Evolutionary conservation across 2,888 invertebrate genomes (phyloP), one percentile per base, ranked within the genome.

Genomic region (Trisateles emortualis): DNA sequence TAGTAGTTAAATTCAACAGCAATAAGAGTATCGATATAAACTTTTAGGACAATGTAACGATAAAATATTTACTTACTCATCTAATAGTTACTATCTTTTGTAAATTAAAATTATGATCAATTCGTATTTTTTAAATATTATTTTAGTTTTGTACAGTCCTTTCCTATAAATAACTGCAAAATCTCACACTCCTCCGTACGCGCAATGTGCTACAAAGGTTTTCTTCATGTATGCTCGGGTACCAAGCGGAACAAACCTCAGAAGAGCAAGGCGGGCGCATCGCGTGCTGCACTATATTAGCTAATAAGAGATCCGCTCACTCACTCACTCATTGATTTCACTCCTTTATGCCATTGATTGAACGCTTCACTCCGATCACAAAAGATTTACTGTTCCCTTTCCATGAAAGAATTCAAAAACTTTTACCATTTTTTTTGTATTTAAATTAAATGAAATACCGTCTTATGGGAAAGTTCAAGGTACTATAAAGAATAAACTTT

Each of bases 211-310:
- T n/a, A n/a, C n/a, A n/a, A n/a, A n/a, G n/a, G n/a, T n/a, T n/a
- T n/a, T n/a, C n/a, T n/a, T n/a, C n/a, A n/a, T n/a, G n/a, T n/a
- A n/a, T n/a, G n/a, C n/a, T n/a, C 22, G 24, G 30, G 52, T 39
- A 8, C 36, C 22, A 60, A 68, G 55, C 32, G 62, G 66, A 67
- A 56, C 35, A 64, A 47, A 59, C 48, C 62, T 47, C 10, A 14
- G 26, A 36, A 36, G 41, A 35, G 44, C 43, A 56, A 47, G 60
- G 56, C 59, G 43, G 54, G 62, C 58, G 60, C 67, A 82, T 86
- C 80, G 86, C 86, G 86, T 87, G 86, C 68, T 61, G 60, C 64
- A 64, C 76, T 81, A 78, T 83, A 83, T 84, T 82, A 83, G 76
- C 78, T 80, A 83, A 83, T 83, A 83, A 83, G 78, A 68, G 76